Evolutionary conservation across 2,888 invertebrate species (phyloP), one percentile per base, ranked within the genome.

Genomic region (Epiblema foenella): DNA sequence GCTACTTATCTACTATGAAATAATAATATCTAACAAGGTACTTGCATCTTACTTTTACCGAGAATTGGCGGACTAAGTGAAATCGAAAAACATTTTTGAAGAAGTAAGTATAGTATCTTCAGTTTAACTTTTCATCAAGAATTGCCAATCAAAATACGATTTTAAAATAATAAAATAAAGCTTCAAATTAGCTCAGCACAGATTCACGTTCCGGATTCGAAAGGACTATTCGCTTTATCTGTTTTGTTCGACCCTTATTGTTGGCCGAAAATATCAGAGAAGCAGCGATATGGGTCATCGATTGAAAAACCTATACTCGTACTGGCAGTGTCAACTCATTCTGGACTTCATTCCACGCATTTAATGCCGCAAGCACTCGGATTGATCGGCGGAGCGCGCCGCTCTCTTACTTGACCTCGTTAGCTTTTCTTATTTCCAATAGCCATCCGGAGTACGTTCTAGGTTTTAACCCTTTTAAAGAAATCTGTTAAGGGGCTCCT

Each of bases 381-480:
- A 60, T 70, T 70, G 66, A 66, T 56, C 60, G 59, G 37, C 20
- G 67, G 42, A 51, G 24, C 24, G 52, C 42, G 42, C 54, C 33
- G 42, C 42, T 17, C 37, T 39, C 64, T 15, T 10, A 12, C 66
- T 65, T 58, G 66, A 66, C 66, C 66, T 60, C 70, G 56, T 60
- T 65, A 59, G 65, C 66, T 60, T 58, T 69, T 66, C 65, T 60
- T 70, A 70, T 66, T 66, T 66, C 46, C 60, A 56, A 60, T 54
- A 60, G 49, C 46, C 59, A 49, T 60, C 33, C 56, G n/a, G 51
- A 70, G 46, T 66, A 9, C 42, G n/a, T 12, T 65, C 65, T 65
- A 56, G 54, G 60, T 52, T 68, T 68, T 46, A 68, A 46, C 59
- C 68, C 60, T 54, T 70, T 37, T 37, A 17, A 20, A 60, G 59